Evolutionary conservation across 2,888 invertebrate species (phyloP), one percentile per base, ranked within the genome.

Genomic region (Andrena marginata): DNA sequence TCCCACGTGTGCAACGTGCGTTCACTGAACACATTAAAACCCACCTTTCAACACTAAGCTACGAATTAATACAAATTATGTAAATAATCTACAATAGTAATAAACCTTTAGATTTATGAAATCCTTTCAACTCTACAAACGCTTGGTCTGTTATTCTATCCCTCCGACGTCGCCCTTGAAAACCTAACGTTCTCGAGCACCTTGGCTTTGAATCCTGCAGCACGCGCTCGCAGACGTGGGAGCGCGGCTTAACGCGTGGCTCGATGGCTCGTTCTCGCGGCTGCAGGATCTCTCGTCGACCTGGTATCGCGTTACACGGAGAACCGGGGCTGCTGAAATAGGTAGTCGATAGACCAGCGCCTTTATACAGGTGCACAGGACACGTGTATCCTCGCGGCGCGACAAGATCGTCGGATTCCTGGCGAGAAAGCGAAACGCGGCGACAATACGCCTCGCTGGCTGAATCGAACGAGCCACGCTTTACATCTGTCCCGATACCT

Each of bases 391-490:
- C 35, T 20, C 23, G 72, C 31, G 48, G 26, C 71, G 13, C 69
- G 70, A 77, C 82, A 72, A 67, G 84, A 82, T 84, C 82, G 71
- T 82, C 70, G 77, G 70, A 84, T 84, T 84, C 84, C 67, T 82
- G 73, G 70, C 79, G 84, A 74, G 84, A 84, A 84, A 84, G 84
- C 82, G 84, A 84, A 82, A 79, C 79, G 75, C 72, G 54, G 63
- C 60, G 68, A 82, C 82, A 79, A 73, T 77, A 82, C 60, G 72
- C 69, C 35, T 64, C 49, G 59, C 68, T 63, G 68, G 54, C 8
- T 35, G 23, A 20, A 74, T 71, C 71, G 68, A 81, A 71, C 59
- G 59, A 74, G 68, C 49, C 48, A 63, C 71, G 67, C 77, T 84
- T 77, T 51, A 60, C 62, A 68, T 65, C 48, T 64, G 31, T 2